Evolutionary conservation across 2,888 invertebrate genomes (phyloP), one percentile per base, ranked within the genome.

Genomic region (Erebia palarica): DNA sequence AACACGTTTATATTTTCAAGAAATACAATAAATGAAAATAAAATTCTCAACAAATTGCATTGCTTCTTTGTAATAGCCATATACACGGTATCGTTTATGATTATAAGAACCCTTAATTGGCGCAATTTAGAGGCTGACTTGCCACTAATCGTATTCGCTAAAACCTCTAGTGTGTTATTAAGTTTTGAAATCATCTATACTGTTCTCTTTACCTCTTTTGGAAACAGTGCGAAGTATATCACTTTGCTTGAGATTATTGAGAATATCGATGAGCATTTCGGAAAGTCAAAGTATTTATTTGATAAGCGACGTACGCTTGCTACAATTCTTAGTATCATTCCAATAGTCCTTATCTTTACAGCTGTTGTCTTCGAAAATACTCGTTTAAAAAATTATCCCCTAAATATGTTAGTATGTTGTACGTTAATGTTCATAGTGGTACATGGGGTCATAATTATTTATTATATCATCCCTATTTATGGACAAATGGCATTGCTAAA

Each of bases 81-180:
- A 27, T 76, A 82, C 16, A 27, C 80, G 3, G 51, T 73, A 10
- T 27, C 79, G 1, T 74, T 77, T 2, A 13, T 73, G 5, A 75
- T 78, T n/a, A 55, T 85, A 0, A 79, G 59, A 16, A 85, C 86
- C 1, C 70, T 68, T 0, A 84, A 82, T 72, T 86, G 85, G 86
- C 70, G 67, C 1, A 78, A 81, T 3, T 84, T 84, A 0, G 80
- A 72, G 63, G 69, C 78, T 13, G 89, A 89, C 67, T 69, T 84
- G 4, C 89, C 89, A 1, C 72, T 89, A 4, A 84, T 85, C 51
- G 77, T 87, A 44, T 69, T 88, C 16, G 83, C 86, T 0, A 86
- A 81, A 80, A 76, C 76, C 3, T 87, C 78, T 65, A 79, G 80
- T 1, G 73, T 77, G 10, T 66, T 81, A 3, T 80, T 78, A 71